These are phyloP conservation scores for Lepus europaeus DNA, from an alignment of 2,113 vertebrate species.

Conservation along the genomic window DNA sequence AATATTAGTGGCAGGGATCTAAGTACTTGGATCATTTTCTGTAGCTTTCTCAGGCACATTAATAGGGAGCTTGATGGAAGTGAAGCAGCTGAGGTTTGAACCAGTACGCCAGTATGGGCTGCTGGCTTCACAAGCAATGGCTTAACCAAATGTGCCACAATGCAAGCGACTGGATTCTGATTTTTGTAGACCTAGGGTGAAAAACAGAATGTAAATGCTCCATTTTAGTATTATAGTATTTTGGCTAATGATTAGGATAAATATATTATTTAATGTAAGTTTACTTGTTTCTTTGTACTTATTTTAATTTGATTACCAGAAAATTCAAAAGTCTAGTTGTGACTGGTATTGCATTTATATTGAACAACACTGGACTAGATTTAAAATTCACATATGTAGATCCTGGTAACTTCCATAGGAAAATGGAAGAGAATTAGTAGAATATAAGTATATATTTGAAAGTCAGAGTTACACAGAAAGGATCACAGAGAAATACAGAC, in stretches of 20 bases:
- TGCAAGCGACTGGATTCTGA: background rate
- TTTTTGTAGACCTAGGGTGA: background rate
- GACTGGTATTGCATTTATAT: background rate
- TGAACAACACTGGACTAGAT: background rate
- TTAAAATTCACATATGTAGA: background rate
- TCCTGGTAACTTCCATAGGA: background rate
- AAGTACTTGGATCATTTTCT: no score
- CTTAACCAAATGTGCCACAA: background rate
- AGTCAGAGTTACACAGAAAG: no score
- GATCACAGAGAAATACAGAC: no score
- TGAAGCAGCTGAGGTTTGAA: no score
- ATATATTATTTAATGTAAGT: background rate
- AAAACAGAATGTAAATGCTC: background rate
- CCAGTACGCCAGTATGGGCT: no score
- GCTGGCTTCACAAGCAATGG: no score
- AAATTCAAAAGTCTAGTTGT: background rate
- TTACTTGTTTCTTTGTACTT: background rate
- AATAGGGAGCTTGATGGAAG: no score
- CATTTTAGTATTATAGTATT: background rate
- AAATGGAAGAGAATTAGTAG: background rate
- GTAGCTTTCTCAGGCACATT: no score
- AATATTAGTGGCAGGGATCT: no score
- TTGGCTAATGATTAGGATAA: slow-evolving; percentile 5
- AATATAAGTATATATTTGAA: no score
- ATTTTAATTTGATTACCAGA: background rate